Percentiles rank a stretch among this genome's conserved stretches.
These are phyloP conservation scores for Nebria salina DNA, from an alignment of 2,888 invertebrate genomes.

Conservation along the genomic window DNA sequence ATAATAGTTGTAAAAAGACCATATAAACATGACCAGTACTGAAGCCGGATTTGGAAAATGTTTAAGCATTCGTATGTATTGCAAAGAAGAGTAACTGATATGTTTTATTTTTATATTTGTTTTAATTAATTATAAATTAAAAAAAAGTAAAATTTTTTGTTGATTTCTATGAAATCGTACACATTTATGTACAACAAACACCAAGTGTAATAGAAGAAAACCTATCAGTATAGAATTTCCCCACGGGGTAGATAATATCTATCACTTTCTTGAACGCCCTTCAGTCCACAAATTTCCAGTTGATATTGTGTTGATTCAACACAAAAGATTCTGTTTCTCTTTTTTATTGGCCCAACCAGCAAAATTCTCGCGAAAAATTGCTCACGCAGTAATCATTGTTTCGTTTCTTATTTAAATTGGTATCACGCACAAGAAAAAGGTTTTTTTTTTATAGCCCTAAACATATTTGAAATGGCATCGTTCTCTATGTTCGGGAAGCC, in stretches of 20 bases:
- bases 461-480: background rate
- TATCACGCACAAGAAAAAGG: background rate
- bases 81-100: no score
- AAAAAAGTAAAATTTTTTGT: no score
- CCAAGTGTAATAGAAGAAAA: no score
- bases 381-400: background rate
- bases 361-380: background rate
- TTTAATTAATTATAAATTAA: no score
- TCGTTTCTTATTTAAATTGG: background rate
- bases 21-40: background rate
- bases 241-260: conserved; percentile 38
- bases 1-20: background rate
- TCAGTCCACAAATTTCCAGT: conserved; percentile 39
- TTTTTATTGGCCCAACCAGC: conserved; percentile 3
- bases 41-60: no score
- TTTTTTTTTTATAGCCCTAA: background rate
- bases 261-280: conserved; percentile 27
- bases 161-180: no score
- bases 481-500: background rate
- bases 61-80: no score
- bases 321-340: conserved; percentile 26
- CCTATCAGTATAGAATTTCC: background rate
- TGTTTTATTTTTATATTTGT: no score
- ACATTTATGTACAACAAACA: no score
- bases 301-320: conserved; percentile 32